phyloP scores from a whole-genome alignment of 1,140 invertebrate species.

The Medauroidea extradentata region DNA sequence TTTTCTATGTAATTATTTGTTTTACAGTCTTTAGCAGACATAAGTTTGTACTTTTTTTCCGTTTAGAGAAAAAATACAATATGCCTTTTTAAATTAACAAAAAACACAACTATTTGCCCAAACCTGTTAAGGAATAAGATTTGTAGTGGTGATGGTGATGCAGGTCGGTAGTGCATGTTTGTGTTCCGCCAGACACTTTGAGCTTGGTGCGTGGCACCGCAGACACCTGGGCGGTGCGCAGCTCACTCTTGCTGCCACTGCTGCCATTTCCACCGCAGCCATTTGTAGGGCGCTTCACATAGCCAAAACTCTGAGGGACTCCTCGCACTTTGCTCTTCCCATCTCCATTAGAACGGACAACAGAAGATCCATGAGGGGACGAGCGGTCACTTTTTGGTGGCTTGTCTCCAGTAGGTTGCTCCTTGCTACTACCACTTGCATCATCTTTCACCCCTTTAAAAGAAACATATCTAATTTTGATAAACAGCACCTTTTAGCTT shows the following conservation, averaged over 20 bases:
- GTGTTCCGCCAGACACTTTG: constrained; percentile 80
- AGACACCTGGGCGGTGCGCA: constrained; percentile 73
- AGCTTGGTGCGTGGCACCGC: constrained; percentile 70
- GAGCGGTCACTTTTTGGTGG: constrained; percentile 4
- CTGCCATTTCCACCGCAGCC: constrained; percentile 37
- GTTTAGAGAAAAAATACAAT: no score
- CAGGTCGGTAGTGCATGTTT: constrained; percentile 77
- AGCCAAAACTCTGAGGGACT: constrained; percentile 73
- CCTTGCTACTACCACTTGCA: constrained; percentile 11
- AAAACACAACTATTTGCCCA: no score
- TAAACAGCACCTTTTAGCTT: no score
- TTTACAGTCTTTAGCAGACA: no score
- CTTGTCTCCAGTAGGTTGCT: constrained; percentile 22
- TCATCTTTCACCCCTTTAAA: constrained; percentile 9
- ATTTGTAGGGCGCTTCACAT: constrained; percentile 62
- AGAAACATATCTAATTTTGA: no score
- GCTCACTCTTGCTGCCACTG: constrained; percentile 41
- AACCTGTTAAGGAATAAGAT: constrained; percentile 70
- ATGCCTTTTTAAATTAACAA: no score
- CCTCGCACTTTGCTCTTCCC: constrained; percentile 49
- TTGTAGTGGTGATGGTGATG: constrained; percentile 51
- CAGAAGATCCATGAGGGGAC: constrained; percentile 1
- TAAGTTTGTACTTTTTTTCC: no score
- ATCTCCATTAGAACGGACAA: constrained; percentile 4
- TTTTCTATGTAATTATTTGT: no score